phyloP scores from a whole-genome alignment of 2,113 vertebrate species.

The Naja naja region DNA sequence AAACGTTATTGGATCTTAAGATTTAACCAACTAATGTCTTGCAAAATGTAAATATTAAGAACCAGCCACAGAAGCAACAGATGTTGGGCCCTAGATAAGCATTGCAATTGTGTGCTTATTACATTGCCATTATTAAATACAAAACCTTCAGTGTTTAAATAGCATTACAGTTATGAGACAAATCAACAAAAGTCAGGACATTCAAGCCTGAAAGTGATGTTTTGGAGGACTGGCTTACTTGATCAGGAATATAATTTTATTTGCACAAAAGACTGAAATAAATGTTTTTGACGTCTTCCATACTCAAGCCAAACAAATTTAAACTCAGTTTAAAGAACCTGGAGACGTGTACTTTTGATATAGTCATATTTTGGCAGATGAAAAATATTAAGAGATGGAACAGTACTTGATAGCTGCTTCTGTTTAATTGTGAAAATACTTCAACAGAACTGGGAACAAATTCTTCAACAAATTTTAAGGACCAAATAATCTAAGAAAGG shows the following conservation, averaged over 20 bases:
- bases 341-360: neutral
- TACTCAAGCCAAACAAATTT: neutral
- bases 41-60: conserved; percentile 45
- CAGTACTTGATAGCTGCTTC: neutral
- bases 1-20: conserved; percentile 45
- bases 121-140: conserved; percentile 35
- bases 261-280: accelerated
- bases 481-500: neutral
- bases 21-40: conserved; percentile 43
- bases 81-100: conserved; percentile 6
- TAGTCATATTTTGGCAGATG: neutral
- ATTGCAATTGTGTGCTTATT: conserved; percentile 17
- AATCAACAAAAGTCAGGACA: conserved; percentile 39
- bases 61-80: conserved; percentile 9
- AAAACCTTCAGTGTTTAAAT: conserved; percentile 39
- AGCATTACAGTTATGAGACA: conserved; percentile 39
- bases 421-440: neutral
- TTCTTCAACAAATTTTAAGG: neutral
- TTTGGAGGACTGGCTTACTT: conserved; percentile 6
- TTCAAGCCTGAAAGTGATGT: conserved; percentile 1
- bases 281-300: neutral
- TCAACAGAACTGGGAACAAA: neutral
- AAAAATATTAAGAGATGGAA: neutral
- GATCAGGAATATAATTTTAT: conserved; percentile 4
- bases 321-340: neutral